Conservation (phyloP, 2,797 vertebrate species). For the Tragopan temminckii region DNA sequence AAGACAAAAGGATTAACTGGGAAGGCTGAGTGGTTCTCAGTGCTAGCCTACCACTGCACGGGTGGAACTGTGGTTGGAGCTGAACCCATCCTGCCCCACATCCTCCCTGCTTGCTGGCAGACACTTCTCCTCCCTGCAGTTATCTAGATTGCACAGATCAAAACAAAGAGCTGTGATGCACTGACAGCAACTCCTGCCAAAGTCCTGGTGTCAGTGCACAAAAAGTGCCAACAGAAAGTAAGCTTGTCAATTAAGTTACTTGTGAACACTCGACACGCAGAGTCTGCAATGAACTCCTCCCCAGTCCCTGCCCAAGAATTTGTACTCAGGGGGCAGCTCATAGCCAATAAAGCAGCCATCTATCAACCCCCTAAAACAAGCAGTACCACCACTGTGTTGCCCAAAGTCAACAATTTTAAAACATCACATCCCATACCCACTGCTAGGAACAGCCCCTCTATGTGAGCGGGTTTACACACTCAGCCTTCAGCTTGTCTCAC, state of each 20-base stretch:
- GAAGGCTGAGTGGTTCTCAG: not conserved
- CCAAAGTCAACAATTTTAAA: not conserved
- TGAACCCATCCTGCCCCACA: not conserved
- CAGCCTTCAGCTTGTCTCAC: not conserved
- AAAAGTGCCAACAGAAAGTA: not conserved
- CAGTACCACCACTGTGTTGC: not conserved
- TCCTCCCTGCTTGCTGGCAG: not conserved
- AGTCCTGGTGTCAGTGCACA: not conserved
- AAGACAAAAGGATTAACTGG: not conserved
- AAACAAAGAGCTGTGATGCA: not conserved
- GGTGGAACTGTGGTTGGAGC: accelerated
- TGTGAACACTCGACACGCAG: not conserved
- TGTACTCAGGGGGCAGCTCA: not conserved
- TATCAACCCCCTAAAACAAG: not conserved
- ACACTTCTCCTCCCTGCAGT: not conserved
- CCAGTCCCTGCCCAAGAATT: not conserved
- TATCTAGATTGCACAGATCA: not conserved
- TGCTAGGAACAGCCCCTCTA: not conserved
- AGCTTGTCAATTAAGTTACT: not conserved
- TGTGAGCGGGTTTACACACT: not conserved
- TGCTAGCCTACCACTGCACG: not conserved
- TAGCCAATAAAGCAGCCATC: not conserved
- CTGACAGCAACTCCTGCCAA: not conserved
- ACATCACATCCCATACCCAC: not conserved
- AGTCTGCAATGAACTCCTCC: not conserved